Evolutionary conservation across 1,140 invertebrate genomes (phyloP).

Genomic region (Drosophila asahinai): DNA sequence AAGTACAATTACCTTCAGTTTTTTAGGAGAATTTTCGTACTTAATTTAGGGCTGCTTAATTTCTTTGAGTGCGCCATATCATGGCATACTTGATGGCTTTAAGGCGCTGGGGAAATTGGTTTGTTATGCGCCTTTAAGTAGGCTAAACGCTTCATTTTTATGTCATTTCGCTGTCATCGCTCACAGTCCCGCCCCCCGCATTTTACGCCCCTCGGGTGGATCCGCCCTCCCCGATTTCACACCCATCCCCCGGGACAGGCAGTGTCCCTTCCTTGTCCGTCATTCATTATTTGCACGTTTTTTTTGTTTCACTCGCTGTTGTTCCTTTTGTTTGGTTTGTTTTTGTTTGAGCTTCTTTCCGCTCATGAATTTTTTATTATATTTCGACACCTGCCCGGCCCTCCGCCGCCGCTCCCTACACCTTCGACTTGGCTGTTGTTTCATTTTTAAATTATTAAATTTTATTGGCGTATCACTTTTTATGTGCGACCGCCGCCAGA

Average conservation of each 20-base stretch:
- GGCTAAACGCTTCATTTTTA: constrained; percentile 82
- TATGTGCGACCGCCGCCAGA: constrained; percentile 76
- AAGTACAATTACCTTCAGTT: not conserved
- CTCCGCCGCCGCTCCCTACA: not conserved
- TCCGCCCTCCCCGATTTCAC: not conserved
- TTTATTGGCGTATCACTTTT: constrained; percentile 83
- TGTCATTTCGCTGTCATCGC: constrained; percentile 72
- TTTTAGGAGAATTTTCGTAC: not conserved
- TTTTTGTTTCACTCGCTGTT: constrained; percentile 21
- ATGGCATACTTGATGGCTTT: constrained; percentile 69
- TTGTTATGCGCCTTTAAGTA: constrained; percentile 81
- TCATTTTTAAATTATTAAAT: constrained; percentile 83
- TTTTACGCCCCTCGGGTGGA: not conserved
- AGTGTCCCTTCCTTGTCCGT: constrained; percentile 52
- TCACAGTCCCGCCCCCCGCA: constrained; percentile 11
- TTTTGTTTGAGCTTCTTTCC: constrained; percentile 63
- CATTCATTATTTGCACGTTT: constrained; percentile 78
- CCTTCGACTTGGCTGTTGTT: constrained; percentile 56
- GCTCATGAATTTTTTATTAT: constrained; percentile 83
- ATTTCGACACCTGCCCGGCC: constrained; percentile 60
- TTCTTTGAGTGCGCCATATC: constrained; percentile 47
- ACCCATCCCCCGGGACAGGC: constrained; percentile 14
- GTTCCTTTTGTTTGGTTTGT: constrained; percentile 41
- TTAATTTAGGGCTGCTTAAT: constrained; percentile 10
- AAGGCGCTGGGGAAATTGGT: constrained; percentile 65